A percentile compares a stretch with the other conserved stretches of the same genome.
Conservation (phyloP, 2,888 invertebrate genomes). For the Eupithecia insigniata region DNA sequence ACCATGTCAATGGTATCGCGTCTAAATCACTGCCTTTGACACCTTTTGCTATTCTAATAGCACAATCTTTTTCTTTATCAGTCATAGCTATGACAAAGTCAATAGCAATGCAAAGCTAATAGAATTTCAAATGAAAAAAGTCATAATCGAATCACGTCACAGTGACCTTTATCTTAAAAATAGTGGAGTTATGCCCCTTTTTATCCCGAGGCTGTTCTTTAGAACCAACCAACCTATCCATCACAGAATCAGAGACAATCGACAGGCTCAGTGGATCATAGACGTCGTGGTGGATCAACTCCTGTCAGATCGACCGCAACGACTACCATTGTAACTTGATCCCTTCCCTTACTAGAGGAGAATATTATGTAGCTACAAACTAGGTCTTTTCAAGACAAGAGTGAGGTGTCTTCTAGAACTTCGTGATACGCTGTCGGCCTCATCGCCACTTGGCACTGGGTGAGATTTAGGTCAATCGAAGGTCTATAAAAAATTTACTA, state of each 20-base stretch:
- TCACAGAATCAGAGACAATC: constrained; percentile 1
- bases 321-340: neutral
- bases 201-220: neutral
- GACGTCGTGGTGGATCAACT: neutral
- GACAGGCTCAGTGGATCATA: neutral
- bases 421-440: too few species aligned
- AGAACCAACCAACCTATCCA: neutral
- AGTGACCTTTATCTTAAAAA: too few species aligned
- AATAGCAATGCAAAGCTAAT: too few species aligned
- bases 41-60: neutral
- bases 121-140: too few species aligned
- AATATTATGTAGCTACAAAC: too few species aligned
- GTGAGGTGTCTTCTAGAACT: too few species aligned
- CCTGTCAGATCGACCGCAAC: neutral
- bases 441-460: too few species aligned
- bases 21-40: neutral
- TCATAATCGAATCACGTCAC: too few species aligned
- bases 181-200: too few species aligned
- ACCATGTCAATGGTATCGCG: neutral
- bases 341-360: neutral
- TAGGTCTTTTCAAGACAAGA: too few species aligned
- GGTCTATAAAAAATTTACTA: too few species aligned
- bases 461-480: too few species aligned
- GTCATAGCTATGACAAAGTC: neutral
- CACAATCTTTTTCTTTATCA: neutral